Conservation (phyloP, 1,140 invertebrate species). For the Tachypleus tridentatus region DNA sequence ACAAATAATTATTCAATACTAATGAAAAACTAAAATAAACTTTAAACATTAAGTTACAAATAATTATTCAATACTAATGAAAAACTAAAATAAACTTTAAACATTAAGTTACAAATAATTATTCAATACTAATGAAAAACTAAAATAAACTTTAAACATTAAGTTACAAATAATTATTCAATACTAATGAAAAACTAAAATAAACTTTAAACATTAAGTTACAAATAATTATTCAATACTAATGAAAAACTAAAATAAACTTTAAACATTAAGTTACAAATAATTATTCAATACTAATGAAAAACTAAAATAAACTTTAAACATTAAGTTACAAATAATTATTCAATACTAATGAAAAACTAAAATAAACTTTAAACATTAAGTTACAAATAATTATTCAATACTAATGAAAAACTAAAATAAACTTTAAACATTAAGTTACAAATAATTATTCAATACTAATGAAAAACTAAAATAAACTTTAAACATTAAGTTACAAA, state of each 20-base stretch:
- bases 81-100: too few relatives aligned
- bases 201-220: neutral
- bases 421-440: neutral
- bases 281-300: neutral
- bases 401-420: too few relatives aligned
- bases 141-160: neutral
- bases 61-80: neutral
- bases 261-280: neutral
- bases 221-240: neutral
- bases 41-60: neutral
- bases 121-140: neutral
- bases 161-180: neutral
- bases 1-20: neutral
- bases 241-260: too few relatives aligned
- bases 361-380: neutral
- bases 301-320: too few relatives aligned
- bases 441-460: neutral
- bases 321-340: slow-evolving; percentile 1
- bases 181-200: too few relatives aligned
- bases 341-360: neutral
- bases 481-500: neutral
- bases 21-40: too few relatives aligned
- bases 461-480: too few relatives aligned
- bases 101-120: slow-evolving; percentile 1
- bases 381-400: neutral